Evolutionary conservation across 2,797 vertebrate species (phyloP).

Genomic region (Loris lydekkerianus): DNA sequence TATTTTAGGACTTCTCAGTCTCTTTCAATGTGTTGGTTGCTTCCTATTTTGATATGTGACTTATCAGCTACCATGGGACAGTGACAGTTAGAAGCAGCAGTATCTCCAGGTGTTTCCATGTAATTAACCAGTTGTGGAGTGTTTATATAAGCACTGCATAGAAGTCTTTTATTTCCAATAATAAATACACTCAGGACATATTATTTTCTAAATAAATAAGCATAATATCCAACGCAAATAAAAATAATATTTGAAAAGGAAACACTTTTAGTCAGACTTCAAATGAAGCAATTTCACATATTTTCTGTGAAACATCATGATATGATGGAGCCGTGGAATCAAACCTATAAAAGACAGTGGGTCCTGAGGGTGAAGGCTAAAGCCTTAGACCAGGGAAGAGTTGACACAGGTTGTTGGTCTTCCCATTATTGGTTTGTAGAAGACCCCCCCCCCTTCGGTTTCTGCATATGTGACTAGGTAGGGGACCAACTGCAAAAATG

Average conservation of each 20-base stretch:
- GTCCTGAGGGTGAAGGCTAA: not conserved
- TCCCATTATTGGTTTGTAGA: not conserved
- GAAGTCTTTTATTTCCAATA: conserved; percentile 50
- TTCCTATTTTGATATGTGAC: conserved; percentile 53
- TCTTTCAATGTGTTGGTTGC: conserved; percentile 50
- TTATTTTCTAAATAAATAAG: conserved; percentile 66
- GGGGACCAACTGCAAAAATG: not conserved
- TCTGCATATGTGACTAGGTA: not conserved
- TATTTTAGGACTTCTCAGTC: not conserved
- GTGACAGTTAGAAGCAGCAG: conserved; percentile 70
- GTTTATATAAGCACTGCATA: conserved; percentile 37
- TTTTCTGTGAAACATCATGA: not conserved
- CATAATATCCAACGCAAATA: not conserved
- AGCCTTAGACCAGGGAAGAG: not conserved
- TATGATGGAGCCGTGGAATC: not conserved
- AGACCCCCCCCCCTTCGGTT: not conserved
- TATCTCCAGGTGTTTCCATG: conserved; percentile 59
- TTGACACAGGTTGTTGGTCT: not conserved
- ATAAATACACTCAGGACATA: conserved; percentile 10
- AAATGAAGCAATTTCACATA: not conserved
- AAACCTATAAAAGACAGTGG: not conserved
- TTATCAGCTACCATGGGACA: conserved; percentile 49
- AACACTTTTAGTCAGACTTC: not conserved
- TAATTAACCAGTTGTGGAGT: conserved; percentile 65
- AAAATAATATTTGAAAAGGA: not conserved